These are phyloP conservation scores for Tragelaphus strepsiceros DNA, from an alignment of 2,113 vertebrate genomes.

Conservation along the genomic window DNA sequence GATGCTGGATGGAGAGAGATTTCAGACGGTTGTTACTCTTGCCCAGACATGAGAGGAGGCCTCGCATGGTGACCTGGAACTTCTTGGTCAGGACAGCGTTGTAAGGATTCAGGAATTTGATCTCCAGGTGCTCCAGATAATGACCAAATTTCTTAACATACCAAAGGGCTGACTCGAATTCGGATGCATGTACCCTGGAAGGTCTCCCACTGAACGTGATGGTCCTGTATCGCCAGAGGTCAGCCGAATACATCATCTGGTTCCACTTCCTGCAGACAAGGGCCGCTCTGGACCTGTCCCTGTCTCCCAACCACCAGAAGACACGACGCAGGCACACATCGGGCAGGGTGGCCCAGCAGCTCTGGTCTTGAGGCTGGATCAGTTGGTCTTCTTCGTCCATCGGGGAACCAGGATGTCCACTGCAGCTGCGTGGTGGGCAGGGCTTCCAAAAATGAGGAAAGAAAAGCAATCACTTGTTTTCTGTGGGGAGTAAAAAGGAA, in stretches of 20 bases:
- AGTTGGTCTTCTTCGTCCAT: constrained; percentile 63
- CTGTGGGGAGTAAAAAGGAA: constrained; percentile 46
- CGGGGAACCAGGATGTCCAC: background rate
- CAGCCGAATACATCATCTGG: constrained; percentile 74
- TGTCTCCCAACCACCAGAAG: constrained; percentile 79
- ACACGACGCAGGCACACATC: constrained; percentile 77
- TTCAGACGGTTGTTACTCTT: constrained; percentile 72
- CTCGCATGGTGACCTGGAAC: constrained; percentile 77
- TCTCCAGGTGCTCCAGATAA: constrained; percentile 80
- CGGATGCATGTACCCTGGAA: constrained; percentile 41
- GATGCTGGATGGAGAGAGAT: constrained; percentile 75
- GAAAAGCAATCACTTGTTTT: constrained; percentile 39
- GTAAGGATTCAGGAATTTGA: constrained; percentile 77
- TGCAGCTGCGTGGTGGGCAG: constrained; percentile 21
- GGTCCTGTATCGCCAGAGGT: constrained; percentile 79
- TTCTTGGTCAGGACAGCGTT: constrained; percentile 71
- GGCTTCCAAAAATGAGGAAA: constrained; percentile 33
- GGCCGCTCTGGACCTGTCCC: constrained; percentile 76
- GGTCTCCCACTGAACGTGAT: constrained; percentile 78
- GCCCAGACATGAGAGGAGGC: constrained; percentile 75
- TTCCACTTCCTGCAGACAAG: constrained; percentile 83
- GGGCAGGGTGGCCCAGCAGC: constrained; percentile 76
- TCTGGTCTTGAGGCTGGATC: constrained; percentile 46
- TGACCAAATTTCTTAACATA: constrained; percentile 78
- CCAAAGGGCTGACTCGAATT: constrained; percentile 75